Percentiles rank a stretch among this genome's conserved stretches.
These are phyloP conservation scores for honey bee (Apis mellifera) DNA, from an alignment of 1,140 invertebrate genomes.

Conservation along the genomic window DNA sequence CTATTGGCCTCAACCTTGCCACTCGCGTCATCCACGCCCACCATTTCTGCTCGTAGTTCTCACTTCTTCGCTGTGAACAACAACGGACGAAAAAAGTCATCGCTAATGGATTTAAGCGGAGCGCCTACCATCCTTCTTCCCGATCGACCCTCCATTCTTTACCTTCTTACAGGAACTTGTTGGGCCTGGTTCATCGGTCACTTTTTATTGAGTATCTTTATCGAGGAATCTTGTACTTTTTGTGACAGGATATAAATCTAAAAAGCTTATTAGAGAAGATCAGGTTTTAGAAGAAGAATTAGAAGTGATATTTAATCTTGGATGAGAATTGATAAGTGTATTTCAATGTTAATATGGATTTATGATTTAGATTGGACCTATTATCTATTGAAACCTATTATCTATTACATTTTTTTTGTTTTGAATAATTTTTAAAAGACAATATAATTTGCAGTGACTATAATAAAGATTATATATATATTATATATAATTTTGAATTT, in stretches of 20 bases:
- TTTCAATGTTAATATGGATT: not conserved
- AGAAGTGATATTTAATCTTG: not conserved
- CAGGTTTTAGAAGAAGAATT: not conserved
- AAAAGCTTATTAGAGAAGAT: not conserved
- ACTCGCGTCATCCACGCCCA: conserved; percentile 46
- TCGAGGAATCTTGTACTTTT: not conserved
- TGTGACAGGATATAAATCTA: not conserved
- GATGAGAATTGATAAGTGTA: not conserved
- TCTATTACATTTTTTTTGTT: too few species aligned
- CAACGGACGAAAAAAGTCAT: conserved; percentile 54
- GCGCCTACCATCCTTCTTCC: conserved; percentile 53
- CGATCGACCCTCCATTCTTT: conserved; percentile 7
- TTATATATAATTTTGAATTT: too few species aligned
- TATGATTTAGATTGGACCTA: too few species aligned
- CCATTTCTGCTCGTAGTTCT: conserved; percentile 46
- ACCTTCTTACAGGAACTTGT: not conserved
- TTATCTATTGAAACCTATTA: too few species aligned
- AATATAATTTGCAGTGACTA: too few species aligned
- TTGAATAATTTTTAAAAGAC: too few species aligned
- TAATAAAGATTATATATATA: too few species aligned
- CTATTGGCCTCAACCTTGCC: conserved; percentile 40
- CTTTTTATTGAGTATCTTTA: not conserved
- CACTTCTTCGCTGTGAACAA: conserved; percentile 61
- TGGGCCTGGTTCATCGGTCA: not conserved
- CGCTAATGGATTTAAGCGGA: conserved; percentile 69